These are phyloP conservation scores for Nephrotoma flavescens DNA, from an alignment of 2,888 invertebrate genomes.

Conservation along the genomic window DNA sequence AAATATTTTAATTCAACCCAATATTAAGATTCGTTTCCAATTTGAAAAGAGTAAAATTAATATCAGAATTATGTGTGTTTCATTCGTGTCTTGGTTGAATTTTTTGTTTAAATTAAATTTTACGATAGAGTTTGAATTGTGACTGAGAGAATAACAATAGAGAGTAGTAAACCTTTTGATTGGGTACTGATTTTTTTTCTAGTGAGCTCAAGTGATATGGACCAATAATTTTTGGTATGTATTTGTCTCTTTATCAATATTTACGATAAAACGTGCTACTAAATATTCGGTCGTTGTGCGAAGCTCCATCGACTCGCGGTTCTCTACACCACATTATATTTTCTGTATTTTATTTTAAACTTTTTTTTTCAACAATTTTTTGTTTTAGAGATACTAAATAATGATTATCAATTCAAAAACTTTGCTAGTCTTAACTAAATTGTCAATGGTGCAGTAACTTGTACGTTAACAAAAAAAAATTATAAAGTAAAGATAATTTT, in stretches of 20 bases:
- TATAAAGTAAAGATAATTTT: neutral
- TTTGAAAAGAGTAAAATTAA: neutral
- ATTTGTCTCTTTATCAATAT: too few species aligned
- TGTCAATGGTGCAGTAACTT: neutral
- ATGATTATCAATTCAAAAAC: neutral
- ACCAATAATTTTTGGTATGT: too few species aligned
- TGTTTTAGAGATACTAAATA: neutral
- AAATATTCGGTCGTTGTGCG: neutral
- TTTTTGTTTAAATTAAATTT: neutral
- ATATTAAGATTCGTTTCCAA: neutral
- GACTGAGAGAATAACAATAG: neutral
- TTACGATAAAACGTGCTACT: too few species aligned
- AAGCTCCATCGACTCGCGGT: neutral
- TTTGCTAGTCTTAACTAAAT: neutral
- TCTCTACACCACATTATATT: neutral
- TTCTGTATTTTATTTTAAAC: neutral
- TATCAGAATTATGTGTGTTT: neutral
- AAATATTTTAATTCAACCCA: neutral
- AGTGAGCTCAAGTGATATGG: too few species aligned
- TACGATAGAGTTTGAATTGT: neutral
- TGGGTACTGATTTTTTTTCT: neutral
- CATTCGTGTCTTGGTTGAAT: neutral
- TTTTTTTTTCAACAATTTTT: neutral
- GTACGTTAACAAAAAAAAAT: neutral
- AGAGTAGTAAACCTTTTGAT: neutral